Evolutionary conservation across 2,113 vertebrate species (phyloP), one percentile per base, ranked within the genome.

Genomic region (Coregonus clupeaformis): DNA sequence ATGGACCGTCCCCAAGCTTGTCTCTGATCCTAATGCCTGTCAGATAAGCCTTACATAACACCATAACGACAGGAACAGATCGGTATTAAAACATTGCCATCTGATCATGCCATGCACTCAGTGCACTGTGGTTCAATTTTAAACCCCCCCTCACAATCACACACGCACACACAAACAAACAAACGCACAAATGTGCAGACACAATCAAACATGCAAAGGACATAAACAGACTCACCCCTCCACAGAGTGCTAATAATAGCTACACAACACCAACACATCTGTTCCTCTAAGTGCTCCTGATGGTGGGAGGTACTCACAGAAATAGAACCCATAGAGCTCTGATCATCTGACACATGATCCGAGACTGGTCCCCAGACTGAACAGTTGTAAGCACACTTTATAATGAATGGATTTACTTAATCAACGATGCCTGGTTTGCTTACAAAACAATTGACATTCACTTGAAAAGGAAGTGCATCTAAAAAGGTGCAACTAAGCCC

Each of bases 1-100:
- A 64, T 25, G 32, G 62, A 47, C 73, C 75, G 57, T 52, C 63
- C 68, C 74, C 52, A 60, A 67, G 13, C 72, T 45, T 24, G 16
- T 47, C 68, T 69, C 71, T 72, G 49, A 84, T 77, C 69, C 59
- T 75, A 68, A 79, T 71, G 62, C 77, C 62, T 24, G 71, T 76
- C 55, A 66, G 45, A 72, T n/a, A 73, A 16, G 71, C 32, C 74
- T 89, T 84, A 88, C 73, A 81, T 74, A 90, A 91, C 67, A 20
- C 16, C 63, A 45, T 45, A 2, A 4, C 45, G 20, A 62, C 24
- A 69, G 30, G 70, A 69, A 71, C 55, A 81, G 74, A 71, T 12
- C 3, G 18, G 71, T 68, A 74, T 78, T 76, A 80, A 78, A 79
- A 68, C 67, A 45, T 57, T 63, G n/a, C 67, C 45, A 78, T 82